Base-by-base conservation (phyloP, 1,140 invertebrate genomes). In the Drosophila malerkotliana region DNA sequence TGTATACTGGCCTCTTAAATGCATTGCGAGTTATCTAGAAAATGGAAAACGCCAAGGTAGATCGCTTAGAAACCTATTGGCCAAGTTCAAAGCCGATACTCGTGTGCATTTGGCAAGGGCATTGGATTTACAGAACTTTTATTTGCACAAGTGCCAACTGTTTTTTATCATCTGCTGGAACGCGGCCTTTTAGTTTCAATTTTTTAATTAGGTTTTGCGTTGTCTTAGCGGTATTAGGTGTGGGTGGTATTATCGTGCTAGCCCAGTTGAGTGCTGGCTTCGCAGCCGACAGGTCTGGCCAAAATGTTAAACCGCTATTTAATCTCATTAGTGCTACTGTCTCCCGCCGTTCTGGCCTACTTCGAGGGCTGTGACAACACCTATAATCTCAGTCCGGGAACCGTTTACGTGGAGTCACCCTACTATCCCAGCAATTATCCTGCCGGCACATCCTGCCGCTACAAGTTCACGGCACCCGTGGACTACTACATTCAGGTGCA, bases 401-500 rank as follows among this genome's bases (percentile, higher is more conserved):
- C 45, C 15, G 61, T 73, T 12, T 88, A 79, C 47, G 15, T 91
- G 5, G 73, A 91, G 52, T 91, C 90, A 1, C 90, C 90, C 24
- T 81, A 76, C 56, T 91, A 91, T 52, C 82, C 88, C 21, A 49
- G 26, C 4, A 79, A 61, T 32, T 91, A 91, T 76, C 90, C 90
- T 10, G 34, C 72, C 5, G 52, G 89, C n/a, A 77, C 85, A 0
- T 91, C 90, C 32, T 91, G 90, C 30, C 91, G 90, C 3, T 91
- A 91, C 63, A 72, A 60, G 12, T 77, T 91, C 39, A 55, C n/a
- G 1, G 90, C 90, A 0, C 90, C 90, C 0, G 1, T 60, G 24
- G 90, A 91, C 30, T 68, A 90, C n/a, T 59, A 71, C 26, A 91
- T 91, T 12, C 60, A 62, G n/a, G 32, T 69, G 2, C 67, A 90